A percentile compares a stretch with the other conserved stretches of the same genome.
These are phyloP conservation scores for Phrixothrix hirtus DNA, from an alignment of 2,888 invertebrate genomes.

Conservation along the genomic window DNA sequence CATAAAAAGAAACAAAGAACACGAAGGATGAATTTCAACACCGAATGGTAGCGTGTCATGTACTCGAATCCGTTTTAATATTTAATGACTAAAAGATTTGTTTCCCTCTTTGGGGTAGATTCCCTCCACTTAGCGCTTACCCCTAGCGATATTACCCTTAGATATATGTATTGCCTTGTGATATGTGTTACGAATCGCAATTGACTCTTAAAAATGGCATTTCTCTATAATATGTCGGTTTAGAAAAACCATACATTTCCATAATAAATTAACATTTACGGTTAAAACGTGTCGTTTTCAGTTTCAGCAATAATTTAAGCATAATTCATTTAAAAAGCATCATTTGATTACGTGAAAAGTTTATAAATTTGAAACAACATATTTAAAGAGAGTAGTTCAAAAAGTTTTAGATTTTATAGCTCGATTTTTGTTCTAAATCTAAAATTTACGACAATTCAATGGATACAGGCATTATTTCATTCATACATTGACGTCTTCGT, in stretches of 20 bases:
- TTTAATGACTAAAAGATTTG: conserved; percentile 40
- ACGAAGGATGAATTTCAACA: conserved; percentile 17
- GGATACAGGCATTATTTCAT: background rate
- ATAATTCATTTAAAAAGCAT: too few species aligned
- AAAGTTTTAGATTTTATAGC: too few species aligned
- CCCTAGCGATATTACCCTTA: conserved; percentile 10
- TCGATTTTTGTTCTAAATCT: too few species aligned
- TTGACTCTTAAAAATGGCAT: conserved; percentile 4
- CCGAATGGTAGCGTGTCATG: conserved; percentile 30
- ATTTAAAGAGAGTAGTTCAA: too few species aligned
- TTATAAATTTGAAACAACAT: too few species aligned
- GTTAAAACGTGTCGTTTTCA: too few species aligned
- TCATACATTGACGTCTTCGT: conserved; percentile 18
- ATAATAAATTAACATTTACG: background rate
- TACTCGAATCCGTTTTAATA: conserved; percentile 34
- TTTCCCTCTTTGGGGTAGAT: conserved; percentile 27
- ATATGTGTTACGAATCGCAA: conserved; percentile 12
- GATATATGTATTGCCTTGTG: conserved; percentile 8
- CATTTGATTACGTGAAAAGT: too few species aligned
- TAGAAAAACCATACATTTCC: background rate
- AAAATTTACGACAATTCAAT: background rate
- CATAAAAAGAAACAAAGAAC: conserved; percentile 11
- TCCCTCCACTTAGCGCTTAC: conserved; percentile 15
- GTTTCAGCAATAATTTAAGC: too few species aligned
- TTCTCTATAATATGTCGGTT: background rate